phyloP scores from a whole-genome alignment of 1,140 invertebrate genomes.

The Hetaerina americana region DNA sequence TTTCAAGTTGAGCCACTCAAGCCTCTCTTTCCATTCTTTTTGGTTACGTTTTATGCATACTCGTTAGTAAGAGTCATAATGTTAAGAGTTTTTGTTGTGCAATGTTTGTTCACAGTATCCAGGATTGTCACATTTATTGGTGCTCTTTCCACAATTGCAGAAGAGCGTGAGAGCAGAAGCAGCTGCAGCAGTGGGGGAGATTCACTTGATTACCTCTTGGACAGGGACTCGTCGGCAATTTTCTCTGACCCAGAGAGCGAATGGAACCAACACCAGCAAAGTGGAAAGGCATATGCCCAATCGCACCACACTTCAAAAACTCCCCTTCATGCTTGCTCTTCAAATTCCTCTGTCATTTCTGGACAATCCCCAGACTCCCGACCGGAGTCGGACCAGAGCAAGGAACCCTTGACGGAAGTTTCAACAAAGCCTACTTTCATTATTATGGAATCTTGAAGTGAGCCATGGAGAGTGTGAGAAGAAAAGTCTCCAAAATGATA shows the following conservation, averaged over 20 bases:
- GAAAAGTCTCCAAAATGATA: background rate
- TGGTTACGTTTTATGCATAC: no score
- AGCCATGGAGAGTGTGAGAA: background rate
- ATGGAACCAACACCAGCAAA: slow-evolving; percentile 30
- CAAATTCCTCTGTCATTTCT: background rate
- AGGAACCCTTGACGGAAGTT: background rate
- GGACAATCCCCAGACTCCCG: slow-evolving; percentile 23
- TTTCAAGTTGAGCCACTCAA: no score
- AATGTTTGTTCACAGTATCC: no score
- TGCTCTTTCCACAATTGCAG: no score
- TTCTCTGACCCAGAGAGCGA: slow-evolving; percentile 46
- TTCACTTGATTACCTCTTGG: slow-evolving; percentile 25
- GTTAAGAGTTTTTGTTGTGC: no score
- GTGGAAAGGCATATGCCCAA: slow-evolving; percentile 15
- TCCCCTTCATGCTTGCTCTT: background rate
- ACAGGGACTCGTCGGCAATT: slow-evolving; percentile 28
- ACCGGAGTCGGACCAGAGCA: slow-evolving; percentile 32
- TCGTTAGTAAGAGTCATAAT: no score
- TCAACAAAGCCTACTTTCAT: background rate
- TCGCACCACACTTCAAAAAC: slow-evolving; percentile 2
- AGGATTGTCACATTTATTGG: no score
- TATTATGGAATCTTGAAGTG: background rate
- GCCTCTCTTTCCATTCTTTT: no score
- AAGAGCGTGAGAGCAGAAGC: no score
- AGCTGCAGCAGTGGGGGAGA: background rate